Percentiles rank a stretch among this genome's conserved stretches.
These are phyloP conservation scores for Caenorhabditis drosophilae DNA, from an alignment of 2,888 invertebrate genomes.

Conservation along the genomic window DNA sequence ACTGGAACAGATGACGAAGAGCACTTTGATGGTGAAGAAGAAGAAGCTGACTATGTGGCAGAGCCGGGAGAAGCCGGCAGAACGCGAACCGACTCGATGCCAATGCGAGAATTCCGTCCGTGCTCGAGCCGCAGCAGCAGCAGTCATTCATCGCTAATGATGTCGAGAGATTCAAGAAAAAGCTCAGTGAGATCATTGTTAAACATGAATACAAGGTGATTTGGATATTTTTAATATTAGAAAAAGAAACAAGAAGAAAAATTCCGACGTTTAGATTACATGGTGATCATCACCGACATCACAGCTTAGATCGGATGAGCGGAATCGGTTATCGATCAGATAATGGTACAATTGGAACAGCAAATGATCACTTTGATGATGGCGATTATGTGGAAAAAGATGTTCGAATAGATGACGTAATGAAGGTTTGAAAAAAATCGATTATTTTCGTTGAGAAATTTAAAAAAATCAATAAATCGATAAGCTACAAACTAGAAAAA, in stretches of 20 bases:
- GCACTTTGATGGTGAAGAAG: background rate
- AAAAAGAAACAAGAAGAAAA: background rate
- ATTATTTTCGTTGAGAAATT: background rate
- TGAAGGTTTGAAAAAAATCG: background rate
- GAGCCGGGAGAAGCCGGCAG: slow-evolving; percentile 1
- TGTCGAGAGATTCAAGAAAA: slow-evolving; percentile 4
- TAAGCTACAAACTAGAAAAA: no score
- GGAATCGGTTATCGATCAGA: slow-evolving; percentile 7
- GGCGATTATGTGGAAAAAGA: slow-evolving; percentile 21
- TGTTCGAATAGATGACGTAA: background rate
- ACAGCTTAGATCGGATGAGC: slow-evolving; percentile 23
- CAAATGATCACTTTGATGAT: slow-evolving; percentile 13
- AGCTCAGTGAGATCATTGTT: slow-evolving; percentile 3
- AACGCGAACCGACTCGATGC: slow-evolving; percentile 19
- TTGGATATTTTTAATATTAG: background rate
- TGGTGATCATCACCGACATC: background rate
- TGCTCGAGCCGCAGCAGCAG: background rate
- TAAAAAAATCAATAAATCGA: no score
- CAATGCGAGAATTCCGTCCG: slow-evolving; percentile 15
- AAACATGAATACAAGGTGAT: background rate
- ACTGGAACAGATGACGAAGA: slow-evolving; percentile 3
- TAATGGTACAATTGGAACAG: background rate
- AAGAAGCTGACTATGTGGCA: background rate
- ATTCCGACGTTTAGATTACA: background rate
- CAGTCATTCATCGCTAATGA: background rate